Evolutionary conservation across 2,113 vertebrate species (phyloP).

Genomic region (Bujurquina vittata): DNA sequence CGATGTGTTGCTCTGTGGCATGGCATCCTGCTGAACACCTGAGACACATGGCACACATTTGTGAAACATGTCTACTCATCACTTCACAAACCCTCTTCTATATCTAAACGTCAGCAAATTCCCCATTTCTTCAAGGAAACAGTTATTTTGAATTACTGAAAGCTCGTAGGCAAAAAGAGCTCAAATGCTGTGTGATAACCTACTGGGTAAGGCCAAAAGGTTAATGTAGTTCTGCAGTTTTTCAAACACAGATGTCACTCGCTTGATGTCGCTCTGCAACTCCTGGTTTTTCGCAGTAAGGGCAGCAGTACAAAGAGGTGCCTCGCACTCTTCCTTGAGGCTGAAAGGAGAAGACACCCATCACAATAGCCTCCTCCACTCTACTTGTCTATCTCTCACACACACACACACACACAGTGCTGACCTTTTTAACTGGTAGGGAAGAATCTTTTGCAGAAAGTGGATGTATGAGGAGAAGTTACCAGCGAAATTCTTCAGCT

Average conservation of each 20-base stretch:
- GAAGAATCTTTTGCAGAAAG: constrained; percentile 97
- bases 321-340: constrained; percentile 94
- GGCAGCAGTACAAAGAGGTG: constrained; percentile 88
- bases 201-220: constrained; percentile 92
- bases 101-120: not conserved
- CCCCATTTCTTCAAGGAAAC: not conserved
- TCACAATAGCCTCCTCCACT: constrained; percentile 20
- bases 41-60: constrained; percentile 21
- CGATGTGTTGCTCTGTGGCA: constrained; percentile 88
- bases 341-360: constrained; percentile 72
- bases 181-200: constrained; percentile 63
- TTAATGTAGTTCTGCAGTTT: constrained; percentile 90
- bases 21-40: constrained; percentile 83
- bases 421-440: constrained; percentile 98
- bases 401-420: constrained; percentile 9
- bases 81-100: not conserved
- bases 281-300: constrained; percentile 89
- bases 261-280: constrained; percentile 88
- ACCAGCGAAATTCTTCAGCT: constrained; percentile 91
- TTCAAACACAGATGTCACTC: constrained; percentile 88
- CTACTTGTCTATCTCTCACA: not conserved
- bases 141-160: not conserved
- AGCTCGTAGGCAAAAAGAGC: not conserved
- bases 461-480: constrained; percentile 88
- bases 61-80: not conserved